Conservation (phyloP, 2,797 vertebrate species). For the Margarornis squamiger region DNA sequence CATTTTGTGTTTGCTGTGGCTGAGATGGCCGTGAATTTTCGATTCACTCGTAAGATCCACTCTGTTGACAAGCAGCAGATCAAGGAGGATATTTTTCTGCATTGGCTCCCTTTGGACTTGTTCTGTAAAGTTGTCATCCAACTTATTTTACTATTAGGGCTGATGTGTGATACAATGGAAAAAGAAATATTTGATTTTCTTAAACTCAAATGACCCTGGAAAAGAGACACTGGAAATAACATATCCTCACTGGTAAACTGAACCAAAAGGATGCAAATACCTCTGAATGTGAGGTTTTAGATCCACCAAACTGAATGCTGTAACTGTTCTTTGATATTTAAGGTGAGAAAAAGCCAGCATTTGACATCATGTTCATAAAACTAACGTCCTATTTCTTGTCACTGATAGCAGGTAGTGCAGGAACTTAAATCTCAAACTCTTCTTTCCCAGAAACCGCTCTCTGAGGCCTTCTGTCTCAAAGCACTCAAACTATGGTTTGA, state of each 20-base stretch:
- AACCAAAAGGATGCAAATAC: neutral
- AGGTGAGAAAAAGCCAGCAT: neutral
- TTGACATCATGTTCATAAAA: neutral
- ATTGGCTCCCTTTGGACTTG: neutral
- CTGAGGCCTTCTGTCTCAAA: neutral
- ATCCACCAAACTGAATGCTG: neutral
- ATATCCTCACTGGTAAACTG: neutral
- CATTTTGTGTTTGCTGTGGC: neutral
- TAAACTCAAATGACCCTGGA: neutral
- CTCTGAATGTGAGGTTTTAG: neutral
- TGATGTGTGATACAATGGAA: neutral
- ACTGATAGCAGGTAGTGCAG: neutral
- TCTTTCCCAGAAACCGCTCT: neutral
- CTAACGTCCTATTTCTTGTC: neutral
- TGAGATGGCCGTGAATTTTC: neutral
- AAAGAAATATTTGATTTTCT: neutral
- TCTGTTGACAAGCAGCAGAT: neutral
- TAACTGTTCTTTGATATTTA: neutral
- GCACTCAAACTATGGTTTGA: neutral
- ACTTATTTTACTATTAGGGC: neutral
- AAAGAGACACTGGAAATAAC: neutral
- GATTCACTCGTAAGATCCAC: neutral
- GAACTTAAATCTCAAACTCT: neutral
- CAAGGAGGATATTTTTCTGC: neutral
- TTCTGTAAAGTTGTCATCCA: neutral